Base-by-base conservation (phyloP, 2,113 vertebrate genomes). In the Calypte anna region DNA sequence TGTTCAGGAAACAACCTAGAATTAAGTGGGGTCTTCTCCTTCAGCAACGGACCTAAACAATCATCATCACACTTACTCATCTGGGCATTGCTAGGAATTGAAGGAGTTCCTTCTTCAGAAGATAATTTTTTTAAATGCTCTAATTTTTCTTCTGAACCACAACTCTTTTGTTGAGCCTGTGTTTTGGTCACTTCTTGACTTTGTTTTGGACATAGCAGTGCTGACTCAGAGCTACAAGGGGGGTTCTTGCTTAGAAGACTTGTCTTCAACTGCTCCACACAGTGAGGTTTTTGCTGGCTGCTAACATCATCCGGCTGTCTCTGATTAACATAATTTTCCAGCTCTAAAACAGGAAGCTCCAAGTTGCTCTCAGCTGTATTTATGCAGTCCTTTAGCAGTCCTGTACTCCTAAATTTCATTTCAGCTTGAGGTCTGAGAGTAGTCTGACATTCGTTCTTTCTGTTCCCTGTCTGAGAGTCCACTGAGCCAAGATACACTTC, bases 251-350 rank as follows among this genome's bases (percentile, higher is more conserved):
- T 82, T 59, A 82, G 86, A 90, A 96, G 86, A 67, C 63, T 91
- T 1, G 50, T 88, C 94, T 94, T 95, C 95, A 96, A 86, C 97
- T 59, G 54, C 86, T 90, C 91, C 94, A 94, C 80, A 92, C 94
- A 87, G 92, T 76, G 96, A 97, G 95, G 94, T 93, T 97, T 98
- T 88, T 96, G 96, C 96, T 98, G 98, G 97, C 97, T 95, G 95
- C 44, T 59, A 95, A 91, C 74, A 72, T 72, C 90, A 92, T 91
- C 95, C 91, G 97, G 84, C 95, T 97, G 93, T 77, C 84, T 93
- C 95, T 73, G 95, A 97, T 97, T 86, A 97, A 91, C 95, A 92
- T 90, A 19, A 73, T 91, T 96, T 98, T 97, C 97, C 96, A 97
- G 95, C 91, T 95, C 94, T 67, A 70, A 88, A 86, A 73, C 97